Base-by-base conservation (phyloP, 2,888 invertebrate genomes). In the Melanostoma scalare region DNA sequence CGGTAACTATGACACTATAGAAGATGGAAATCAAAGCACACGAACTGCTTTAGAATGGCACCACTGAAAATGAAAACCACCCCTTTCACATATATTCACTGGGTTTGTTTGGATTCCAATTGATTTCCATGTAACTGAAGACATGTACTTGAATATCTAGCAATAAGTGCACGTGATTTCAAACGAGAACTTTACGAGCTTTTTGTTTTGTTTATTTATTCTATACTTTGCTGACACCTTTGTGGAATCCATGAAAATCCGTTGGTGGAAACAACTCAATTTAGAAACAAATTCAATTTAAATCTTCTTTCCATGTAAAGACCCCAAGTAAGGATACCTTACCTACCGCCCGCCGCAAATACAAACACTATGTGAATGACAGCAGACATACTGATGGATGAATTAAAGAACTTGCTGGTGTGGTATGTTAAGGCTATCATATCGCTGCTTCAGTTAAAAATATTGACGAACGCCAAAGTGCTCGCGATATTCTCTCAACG, bases 21-120 rank as follows among this genome's bases (percentile, higher is more conserved):
- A 60, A 55, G 63, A 67, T 71, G 55, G 36, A 79, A 72, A 75
- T 76, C 75, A 73, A 79, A 78, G 73, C 56, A 77, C 63, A 50
- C 55, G 44, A 67, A 82, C 68, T 50, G 52, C 63, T 84, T 53
- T 78, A 56, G 65, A 74, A 56, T 71, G 69, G 68, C 65, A 78
- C 69, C 65, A 78, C 69, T 71, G 65, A 75, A 82, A 78, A 84
- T 71, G 65, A 71, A 82, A 78, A 84, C 53, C 74, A 71, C 55
- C 75, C 42, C 53, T 53, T 56, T 30, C 60, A 42, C 56, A 36
- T 56, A 36, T 50, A 38, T 30, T 3, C 35, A 53, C 20, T 65
- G 33, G 33, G 42, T 65, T 71, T 69, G 68, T 63, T 65, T 52
- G 56, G 42, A 44, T 60, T 75, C 10, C 68, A 73, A 68, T 60